Evolutionary conservation across 2,888 invertebrate species (phyloP).

Genomic region (Hymenopus coronatus): DNA sequence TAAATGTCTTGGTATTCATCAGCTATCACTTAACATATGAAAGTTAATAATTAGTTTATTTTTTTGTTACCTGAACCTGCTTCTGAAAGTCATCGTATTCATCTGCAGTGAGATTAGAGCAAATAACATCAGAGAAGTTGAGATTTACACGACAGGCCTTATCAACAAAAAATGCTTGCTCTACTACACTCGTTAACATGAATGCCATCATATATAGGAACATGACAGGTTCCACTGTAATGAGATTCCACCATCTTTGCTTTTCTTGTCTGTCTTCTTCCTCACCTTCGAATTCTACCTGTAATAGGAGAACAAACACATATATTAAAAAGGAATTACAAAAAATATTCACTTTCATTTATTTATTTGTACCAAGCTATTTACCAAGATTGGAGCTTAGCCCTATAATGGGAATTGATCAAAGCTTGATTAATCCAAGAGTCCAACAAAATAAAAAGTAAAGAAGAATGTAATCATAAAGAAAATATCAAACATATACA

Average conservation of each 20-base stretch:
- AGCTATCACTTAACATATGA: background rate
- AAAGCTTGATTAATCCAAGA: too few relatives aligned
- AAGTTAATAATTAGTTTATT: background rate
- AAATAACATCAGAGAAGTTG: conserved; percentile 64
- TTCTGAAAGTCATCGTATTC: conserved; percentile 59
- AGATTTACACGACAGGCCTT: conserved; percentile 76
- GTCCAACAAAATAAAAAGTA: too few relatives aligned
- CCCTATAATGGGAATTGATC: too few relatives aligned
- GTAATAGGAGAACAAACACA: background rate
- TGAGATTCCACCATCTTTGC: conserved; percentile 36
- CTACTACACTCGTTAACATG: conserved; percentile 76
- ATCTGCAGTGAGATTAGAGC: conserved; percentile 58
- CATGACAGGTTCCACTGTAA: conserved; percentile 83
- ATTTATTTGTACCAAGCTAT: too few relatives aligned
- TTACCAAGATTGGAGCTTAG: too few relatives aligned
- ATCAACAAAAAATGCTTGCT: conserved; percentile 74
- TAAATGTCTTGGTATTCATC: too few relatives aligned
- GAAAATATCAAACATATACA: too few relatives aligned
- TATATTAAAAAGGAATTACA: too few relatives aligned
- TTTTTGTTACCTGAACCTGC: conserved; percentile 63
- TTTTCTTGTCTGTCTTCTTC: background rate
- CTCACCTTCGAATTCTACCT: background rate
- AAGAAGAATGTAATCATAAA: too few relatives aligned
- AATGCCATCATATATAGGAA: conserved; percentile 86
- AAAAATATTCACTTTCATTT: too few relatives aligned